These are phyloP conservation scores for Akabosia matsudoensis DNA, from an alignment of 1,140 invertebrate species.

Conservation along the genomic window DNA sequence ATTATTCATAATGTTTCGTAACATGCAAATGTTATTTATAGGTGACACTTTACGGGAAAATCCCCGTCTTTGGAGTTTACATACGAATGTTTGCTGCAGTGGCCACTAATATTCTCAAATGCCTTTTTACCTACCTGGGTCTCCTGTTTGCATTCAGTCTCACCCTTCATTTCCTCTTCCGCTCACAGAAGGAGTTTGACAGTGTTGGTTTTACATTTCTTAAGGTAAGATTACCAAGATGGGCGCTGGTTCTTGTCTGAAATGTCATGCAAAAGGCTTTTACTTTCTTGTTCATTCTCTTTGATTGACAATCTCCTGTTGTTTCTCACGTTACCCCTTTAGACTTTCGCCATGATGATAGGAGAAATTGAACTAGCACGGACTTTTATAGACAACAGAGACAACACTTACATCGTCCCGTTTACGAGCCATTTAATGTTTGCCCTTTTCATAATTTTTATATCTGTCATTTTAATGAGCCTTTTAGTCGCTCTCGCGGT, in stretches of 20 bases:
- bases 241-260: too few relatives aligned
- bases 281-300: background rate
- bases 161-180: slow-evolving; percentile 47
- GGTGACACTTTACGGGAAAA: slow-evolving; percentile 47
- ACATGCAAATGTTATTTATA: slow-evolving; percentile 5
- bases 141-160: slow-evolving; percentile 47
- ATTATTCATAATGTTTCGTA: background rate
- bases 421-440: slow-evolving; percentile 47
- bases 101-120: slow-evolving; percentile 46
- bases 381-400: slow-evolving; percentile 45
- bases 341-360: slow-evolving; percentile 48
- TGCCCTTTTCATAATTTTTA: slow-evolving; percentile 47
- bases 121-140: slow-evolving; percentile 47
- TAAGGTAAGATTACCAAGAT: too few relatives aligned
- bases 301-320: background rate
- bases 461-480: slow-evolving; percentile 47
- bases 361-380: slow-evolving; percentile 43
- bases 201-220: slow-evolving; percentile 48
- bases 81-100: slow-evolving; percentile 41
- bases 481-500: slow-evolving; percentile 46
- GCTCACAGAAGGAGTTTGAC: slow-evolving; percentile 46
- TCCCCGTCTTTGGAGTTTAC: slow-evolving; percentile 47
- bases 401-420: slow-evolving; percentile 42
- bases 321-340: too few relatives aligned
- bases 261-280: too few relatives aligned